These are phyloP conservation scores for Montipora cactus DNA, from an alignment of 64 coral and sea anemone species.

Conservation along the genomic window DNA sequence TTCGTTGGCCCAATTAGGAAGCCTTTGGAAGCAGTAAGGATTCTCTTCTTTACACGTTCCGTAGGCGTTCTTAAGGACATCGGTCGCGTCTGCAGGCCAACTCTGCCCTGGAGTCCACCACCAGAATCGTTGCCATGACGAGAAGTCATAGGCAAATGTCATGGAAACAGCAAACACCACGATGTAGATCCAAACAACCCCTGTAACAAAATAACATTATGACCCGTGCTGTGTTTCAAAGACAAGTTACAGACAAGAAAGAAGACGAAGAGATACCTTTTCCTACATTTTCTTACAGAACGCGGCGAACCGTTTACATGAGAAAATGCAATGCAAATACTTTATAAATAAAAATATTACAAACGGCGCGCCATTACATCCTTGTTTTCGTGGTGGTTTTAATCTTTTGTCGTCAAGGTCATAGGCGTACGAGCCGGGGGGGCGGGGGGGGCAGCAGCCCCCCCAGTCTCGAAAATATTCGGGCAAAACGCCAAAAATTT, in stretches of 20 bases:
- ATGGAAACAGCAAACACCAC: not conserved
- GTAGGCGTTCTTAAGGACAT: slow-evolving; percentile 11
- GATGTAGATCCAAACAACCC: not conserved
- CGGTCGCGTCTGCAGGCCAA: not conserved
- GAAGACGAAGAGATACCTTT: too few species aligned
- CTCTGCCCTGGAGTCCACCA: slow-evolving; percentile 39
- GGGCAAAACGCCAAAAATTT: too few species aligned
- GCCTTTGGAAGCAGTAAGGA: slow-evolving; percentile 37
- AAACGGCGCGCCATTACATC: too few species aligned
- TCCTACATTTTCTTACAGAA: too few species aligned
- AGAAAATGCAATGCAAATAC: too few species aligned
- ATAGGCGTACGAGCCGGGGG: too few species aligned
- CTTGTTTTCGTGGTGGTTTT: too few species aligned
- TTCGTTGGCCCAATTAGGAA: slow-evolving; percentile 68
- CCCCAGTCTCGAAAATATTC: too few species aligned
- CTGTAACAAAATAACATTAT: not conserved
- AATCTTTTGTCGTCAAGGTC: too few species aligned
- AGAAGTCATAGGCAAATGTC: not conserved
- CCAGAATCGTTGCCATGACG: slow-evolving; percentile 44
- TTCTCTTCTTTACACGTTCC: not conserved
- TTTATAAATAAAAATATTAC: too few species aligned
- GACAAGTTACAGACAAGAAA: not conserved
- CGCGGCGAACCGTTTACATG: too few species aligned
- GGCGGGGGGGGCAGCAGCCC: too few species aligned
- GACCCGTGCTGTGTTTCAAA: not conserved